Conservation (phyloP, 2,113 vertebrate genomes). For the Stegastes partitus region DNA sequence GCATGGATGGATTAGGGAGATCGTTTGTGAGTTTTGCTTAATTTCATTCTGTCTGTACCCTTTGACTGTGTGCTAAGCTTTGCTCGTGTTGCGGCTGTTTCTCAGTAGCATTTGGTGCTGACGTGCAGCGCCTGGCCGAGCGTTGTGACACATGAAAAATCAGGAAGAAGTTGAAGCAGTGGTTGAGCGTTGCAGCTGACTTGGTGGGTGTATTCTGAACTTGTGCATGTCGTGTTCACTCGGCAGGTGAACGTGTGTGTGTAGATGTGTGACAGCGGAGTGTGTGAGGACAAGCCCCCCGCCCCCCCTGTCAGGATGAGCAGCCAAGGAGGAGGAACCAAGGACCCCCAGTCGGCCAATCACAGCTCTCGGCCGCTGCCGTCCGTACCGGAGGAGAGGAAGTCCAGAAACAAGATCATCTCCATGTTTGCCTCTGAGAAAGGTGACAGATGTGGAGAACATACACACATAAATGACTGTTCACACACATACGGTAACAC, state of each 20-base stretch:
- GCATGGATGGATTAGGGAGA: slow-evolving; percentile 32
- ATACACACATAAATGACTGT: background rate
- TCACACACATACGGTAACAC: background rate
- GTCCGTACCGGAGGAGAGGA: slow-evolving; percentile 95
- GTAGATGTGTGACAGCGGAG: slow-evolving; percentile 85
- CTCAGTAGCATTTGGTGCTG: background rate
- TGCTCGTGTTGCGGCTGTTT: background rate
- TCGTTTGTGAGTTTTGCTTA: slow-evolving; percentile 18
- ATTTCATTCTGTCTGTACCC: background rate
- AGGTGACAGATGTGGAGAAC: slow-evolving; percentile 81
- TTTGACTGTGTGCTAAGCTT: background rate
- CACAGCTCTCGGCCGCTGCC: slow-evolving; percentile 95
- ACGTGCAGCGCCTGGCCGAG: background rate
- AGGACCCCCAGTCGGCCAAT: slow-evolving; percentile 91
- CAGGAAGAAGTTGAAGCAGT: slow-evolving; percentile 51
- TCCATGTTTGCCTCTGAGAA: slow-evolving; percentile 96
- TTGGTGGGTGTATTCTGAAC: background rate
- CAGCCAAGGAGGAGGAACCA: slow-evolving; percentile 92
- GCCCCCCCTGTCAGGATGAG: slow-evolving; percentile 98
- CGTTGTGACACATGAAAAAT: slow-evolving; percentile 47
- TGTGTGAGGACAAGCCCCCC: slow-evolving; percentile 93
- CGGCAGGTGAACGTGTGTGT: slow-evolving; percentile 73
- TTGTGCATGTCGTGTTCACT: slow-evolving; percentile 9
- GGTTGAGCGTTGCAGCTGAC: background rate
- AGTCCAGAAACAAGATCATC: slow-evolving; percentile 95